Conservation (phyloP, 2,113 vertebrate genomes). For the Peromyscus maniculatus region DNA sequence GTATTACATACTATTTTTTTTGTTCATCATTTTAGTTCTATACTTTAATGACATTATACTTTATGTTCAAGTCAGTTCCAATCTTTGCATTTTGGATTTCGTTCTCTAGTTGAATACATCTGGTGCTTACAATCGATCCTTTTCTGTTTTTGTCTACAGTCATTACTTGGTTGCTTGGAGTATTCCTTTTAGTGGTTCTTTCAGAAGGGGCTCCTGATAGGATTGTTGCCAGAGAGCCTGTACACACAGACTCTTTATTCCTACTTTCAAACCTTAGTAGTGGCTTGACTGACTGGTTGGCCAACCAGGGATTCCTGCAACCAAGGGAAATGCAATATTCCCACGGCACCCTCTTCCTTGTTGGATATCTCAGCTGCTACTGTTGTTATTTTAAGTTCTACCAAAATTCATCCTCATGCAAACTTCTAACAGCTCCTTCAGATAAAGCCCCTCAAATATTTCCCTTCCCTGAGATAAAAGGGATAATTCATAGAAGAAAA, state of each 20-base stretch:
- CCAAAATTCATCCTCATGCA: neutral
- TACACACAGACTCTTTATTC: neutral
- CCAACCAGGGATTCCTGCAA: neutral
- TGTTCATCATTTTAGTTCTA: neutral
- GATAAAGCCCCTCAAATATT: neutral
- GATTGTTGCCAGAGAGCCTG: neutral
- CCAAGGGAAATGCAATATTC: neutral
- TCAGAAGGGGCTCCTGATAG: neutral
- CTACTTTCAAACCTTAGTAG: neutral
- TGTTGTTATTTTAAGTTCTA: neutral
- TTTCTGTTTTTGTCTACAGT: neutral
- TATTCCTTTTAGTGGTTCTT: neutral
- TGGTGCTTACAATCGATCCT: neutral
- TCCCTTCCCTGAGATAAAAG: neutral
- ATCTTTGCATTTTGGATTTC: slow-evolving; percentile 21
- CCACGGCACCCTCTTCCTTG: neutral
- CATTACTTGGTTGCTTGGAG: neutral
- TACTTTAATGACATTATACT: neutral
- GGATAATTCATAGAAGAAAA: neutral
- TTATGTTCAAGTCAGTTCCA: neutral
- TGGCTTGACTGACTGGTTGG: neutral
- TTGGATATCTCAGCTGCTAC: neutral
- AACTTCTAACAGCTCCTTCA: neutral
- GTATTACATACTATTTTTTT: neutral
- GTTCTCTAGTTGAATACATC: neutral